Base-by-base conservation (phyloP, 2,797 vertebrate genomes). In the Columba guinea region DNA sequence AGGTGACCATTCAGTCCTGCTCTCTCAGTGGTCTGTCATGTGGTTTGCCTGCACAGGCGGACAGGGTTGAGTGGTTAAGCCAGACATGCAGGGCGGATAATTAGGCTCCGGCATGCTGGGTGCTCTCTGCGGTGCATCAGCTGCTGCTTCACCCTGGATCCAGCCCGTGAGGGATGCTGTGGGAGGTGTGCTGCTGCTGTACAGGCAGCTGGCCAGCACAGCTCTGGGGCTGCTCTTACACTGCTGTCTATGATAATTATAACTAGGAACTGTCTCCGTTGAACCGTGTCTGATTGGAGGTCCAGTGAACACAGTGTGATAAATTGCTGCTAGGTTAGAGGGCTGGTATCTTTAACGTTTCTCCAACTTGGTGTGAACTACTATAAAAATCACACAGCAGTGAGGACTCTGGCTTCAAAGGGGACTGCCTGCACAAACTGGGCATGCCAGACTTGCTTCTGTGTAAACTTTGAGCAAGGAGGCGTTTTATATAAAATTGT, bases 241-340 rank as follows among this genome's bases (percentile, higher is more conserved):
- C 41, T 80, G n/a, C 76, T 3, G 3, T 39, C 44, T 62, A 20
- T 46, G 44, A 20, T 46, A 28, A 55, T 84, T 85, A 22, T n/a
- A 71, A 39, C 41, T 84, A 49, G 64, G 78, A 75, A 53, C 59
- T 2, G 0, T 55, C 63, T 90, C 74, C 0, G 0, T 13, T 87
- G 88, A 91, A 76, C 81, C 92, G 2, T 87, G 49, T 49, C 86
- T 79, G 39, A 76, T 17, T 11, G 20, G 65, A 81, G 48, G 48
- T 39, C 81, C 44, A 41, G 91, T 27, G 77, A 90, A 56, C 10
- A 3, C 75, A 7, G 32, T 26, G 58, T 95, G 92, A 94, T 94
- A 77, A 95, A 93, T 93, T 81, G 71, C 78, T 81, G 74, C 53
- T 68, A 24, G 90, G 93, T 78, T 94, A 93, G 84, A 83, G 93